Evolutionary conservation across 2,113 vertebrate genomes (phyloP), one percentile per base, ranked within the genome.

Genomic region (Probosciger aterrimus): DNA sequence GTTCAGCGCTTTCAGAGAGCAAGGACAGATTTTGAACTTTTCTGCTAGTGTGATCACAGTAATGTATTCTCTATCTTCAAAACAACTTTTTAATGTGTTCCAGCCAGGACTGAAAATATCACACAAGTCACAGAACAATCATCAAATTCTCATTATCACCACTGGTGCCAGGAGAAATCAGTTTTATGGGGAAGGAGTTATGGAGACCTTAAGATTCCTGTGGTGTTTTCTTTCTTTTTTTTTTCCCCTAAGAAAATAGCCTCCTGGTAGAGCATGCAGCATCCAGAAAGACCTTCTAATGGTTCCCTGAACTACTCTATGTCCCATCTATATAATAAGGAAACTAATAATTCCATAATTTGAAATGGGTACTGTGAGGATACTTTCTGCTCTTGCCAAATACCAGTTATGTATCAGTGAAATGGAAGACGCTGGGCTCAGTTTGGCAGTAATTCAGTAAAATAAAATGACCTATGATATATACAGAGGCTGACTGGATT

Each of bases 271-370:
- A 88, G 30, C 71, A 75, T n/a, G 64, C 20, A 12, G 79, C 60
- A 93, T 92, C 79, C 43, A 95, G 92, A 92, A 95, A 94, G 76
- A 80, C 90, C 68, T 94, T 82, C 82, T 86, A 95, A 55, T 78
- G 76, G 88, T 92, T 96, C 93, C 90, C 95, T 71, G 46, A 93
- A 92, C 95, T 91, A 81, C 60, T 92, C 68, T 81, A 50, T 81
- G 79, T 86, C 90, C 76, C 88, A 93, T 92, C 82, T 88, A 88
- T 94, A 93, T 88, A 92, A 94, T 90, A 93, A 96, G 90, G 55
- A 92, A 95, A 95, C 86, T 86, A 96, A 95, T 94, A 97, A 92
- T 90, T 97, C 90, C 90, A 91, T 93, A 95, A 93, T 93, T 95
- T 31, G 35, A 75, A 96, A 96, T 86, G 90, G 60, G 60, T 64